Conservation (phyloP, 2,888 invertebrate species). For the Octonoba sinensis region DNA sequence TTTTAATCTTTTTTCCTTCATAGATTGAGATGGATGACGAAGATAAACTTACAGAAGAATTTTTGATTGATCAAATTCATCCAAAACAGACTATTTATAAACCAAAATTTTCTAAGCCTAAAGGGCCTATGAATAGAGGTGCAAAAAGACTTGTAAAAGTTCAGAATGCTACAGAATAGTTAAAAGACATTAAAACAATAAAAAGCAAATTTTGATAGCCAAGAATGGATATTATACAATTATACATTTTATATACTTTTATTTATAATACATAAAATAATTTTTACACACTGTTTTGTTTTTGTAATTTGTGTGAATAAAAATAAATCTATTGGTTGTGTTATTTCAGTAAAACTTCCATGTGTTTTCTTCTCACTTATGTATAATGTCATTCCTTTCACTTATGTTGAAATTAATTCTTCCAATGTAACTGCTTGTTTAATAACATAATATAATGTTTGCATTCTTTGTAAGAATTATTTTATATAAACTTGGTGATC, state of each 20-base stretch:
- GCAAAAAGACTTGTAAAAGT: slow-evolving; percentile 80
- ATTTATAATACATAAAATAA: slow-evolving; percentile 40
- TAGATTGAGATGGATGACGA: slow-evolving; percentile 93
- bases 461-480: too few relatives aligned
- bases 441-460: too few relatives aligned
- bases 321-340: too few relatives aligned
- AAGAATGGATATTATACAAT: too few relatives aligned
- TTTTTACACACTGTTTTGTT: slow-evolving; percentile 19
- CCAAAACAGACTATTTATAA: slow-evolving; percentile 89
- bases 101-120: slow-evolving; percentile 95
- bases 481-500: too few relatives aligned
- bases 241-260: slow-evolving; percentile 44
- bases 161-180: slow-evolving; percentile 35
- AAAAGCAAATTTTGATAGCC: too few relatives aligned
- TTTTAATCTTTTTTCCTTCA: slow-evolving; percentile 64
- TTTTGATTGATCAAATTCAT: slow-evolving; percentile 92
- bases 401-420: too few relatives aligned
- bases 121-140: slow-evolving; percentile 93
- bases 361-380: too few relatives aligned
- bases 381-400: too few relatives aligned
- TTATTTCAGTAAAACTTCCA: too few relatives aligned
- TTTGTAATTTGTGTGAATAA: too few relatives aligned
- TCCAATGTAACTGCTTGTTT: too few relatives aligned
- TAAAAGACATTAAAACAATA: background rate
- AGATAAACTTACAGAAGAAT: slow-evolving; percentile 89